Evolutionary conservation across 2,888 invertebrate species (phyloP).

Genomic region (Xanthia icteritia): DNA sequence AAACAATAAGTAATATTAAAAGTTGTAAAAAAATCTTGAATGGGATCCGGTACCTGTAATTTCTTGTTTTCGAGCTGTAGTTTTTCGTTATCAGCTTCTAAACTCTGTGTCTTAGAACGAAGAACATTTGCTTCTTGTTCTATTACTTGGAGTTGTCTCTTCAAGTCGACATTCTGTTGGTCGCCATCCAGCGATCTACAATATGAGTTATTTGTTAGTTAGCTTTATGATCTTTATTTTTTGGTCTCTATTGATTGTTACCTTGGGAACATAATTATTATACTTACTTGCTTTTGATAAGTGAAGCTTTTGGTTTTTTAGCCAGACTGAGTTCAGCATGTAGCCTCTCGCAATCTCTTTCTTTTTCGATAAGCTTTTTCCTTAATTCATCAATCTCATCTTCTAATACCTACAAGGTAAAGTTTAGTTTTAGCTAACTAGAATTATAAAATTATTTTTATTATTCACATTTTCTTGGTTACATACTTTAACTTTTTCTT

Average conservation of each 20-base stretch:
- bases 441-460: background rate
- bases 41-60: constrained; percentile 85
- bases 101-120: constrained; percentile 91
- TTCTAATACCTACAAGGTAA: constrained; percentile 89
- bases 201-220: constrained; percentile 27
- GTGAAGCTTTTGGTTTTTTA: constrained; percentile 91
- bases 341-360: constrained; percentile 94
- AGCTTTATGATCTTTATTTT: background rate
- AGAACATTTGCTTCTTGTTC: constrained; percentile 94
- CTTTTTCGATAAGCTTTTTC: constrained; percentile 95
- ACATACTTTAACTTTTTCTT: constrained; percentile 92
- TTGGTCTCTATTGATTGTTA: background rate
- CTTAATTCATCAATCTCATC: constrained; percentile 94
- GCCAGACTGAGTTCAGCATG: constrained; percentile 92
- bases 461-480: constrained; percentile 14
- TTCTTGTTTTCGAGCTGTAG: constrained; percentile 93
- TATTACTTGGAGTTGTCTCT: constrained; percentile 93
- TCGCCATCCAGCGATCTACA: constrained; percentile 91
- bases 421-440: constrained; percentile 18
- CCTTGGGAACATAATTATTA: background rate
- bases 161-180: constrained; percentile 92
- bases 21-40: background rate
- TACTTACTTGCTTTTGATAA: constrained; percentile 92
- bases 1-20: too few species aligned
- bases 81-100: constrained; percentile 95